phyloP scores from a whole-genome alignment of 2,797 vertebrate genomes.

The Petrocephalus sullivani region DNA sequence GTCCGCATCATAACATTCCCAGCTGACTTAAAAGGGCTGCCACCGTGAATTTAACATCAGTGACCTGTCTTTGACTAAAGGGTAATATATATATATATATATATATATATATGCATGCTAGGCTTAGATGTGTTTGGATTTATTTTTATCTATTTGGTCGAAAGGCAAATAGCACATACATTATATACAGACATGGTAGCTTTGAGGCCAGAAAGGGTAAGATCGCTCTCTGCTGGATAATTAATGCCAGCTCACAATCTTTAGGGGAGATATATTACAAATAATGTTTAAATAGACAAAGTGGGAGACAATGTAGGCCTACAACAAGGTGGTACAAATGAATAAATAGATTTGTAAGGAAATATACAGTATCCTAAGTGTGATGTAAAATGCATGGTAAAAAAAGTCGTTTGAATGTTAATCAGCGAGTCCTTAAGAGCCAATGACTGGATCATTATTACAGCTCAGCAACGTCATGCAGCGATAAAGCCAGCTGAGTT shows the following conservation, averaged over 20 bases:
- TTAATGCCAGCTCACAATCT: neutral
- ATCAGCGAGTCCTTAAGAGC: too few species aligned
- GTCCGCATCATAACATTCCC: neutral
- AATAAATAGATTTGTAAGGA: neutral
- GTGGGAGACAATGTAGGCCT: neutral
- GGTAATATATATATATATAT: too few species aligned
- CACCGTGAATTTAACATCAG: neutral
- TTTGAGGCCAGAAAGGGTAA: neutral
- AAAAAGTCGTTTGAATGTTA: too few species aligned
- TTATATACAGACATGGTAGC: neutral
- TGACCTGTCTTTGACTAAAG: neutral
- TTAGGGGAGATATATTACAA: neutral
- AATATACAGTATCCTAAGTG: neutral
- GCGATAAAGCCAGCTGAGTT: too few species aligned
- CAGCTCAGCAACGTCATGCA: too few species aligned
- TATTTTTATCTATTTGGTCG: neutral
- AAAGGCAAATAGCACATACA: neutral
- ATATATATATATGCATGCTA: too few species aligned
- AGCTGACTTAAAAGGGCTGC: neutral
- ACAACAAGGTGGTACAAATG: neutral
- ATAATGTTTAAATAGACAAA: neutral
- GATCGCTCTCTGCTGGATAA: neutral
- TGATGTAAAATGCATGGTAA: neutral
- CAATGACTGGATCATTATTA: too few species aligned
- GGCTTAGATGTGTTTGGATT: too few species aligned